Evolutionary conservation across 2,888 invertebrate genomes (phyloP).

Genomic region (Leptinotarsa tumamoca): DNA sequence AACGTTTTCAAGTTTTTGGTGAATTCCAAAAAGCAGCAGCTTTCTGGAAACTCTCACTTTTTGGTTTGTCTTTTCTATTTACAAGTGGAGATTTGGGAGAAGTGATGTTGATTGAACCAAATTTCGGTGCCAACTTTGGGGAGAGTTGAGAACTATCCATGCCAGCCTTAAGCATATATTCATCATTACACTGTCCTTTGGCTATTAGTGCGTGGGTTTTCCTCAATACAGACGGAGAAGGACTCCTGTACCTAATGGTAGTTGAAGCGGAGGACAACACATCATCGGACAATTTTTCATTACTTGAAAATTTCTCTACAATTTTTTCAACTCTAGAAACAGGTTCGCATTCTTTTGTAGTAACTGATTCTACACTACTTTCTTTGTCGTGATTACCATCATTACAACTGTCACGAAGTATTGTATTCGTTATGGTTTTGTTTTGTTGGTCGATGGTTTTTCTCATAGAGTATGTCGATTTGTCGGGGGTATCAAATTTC

Average conservation of each 20-base stretch:
- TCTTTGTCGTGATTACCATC: not conserved
- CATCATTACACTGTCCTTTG: conserved; percentile 65
- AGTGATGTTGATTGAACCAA: conserved; percentile 27
- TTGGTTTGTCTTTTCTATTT: conserved; percentile 55
- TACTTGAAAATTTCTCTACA: conserved; percentile 46
- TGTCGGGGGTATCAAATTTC: conserved; percentile 58
- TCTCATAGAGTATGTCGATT: conserved; percentile 14
- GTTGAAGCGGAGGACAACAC: conserved; percentile 24
- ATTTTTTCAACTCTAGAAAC: conserved; percentile 49
- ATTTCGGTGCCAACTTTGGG: conserved; percentile 27
- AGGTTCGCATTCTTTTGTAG: conserved; percentile 16
- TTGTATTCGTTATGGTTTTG: not conserved
- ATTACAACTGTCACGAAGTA: not conserved
- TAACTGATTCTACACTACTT: not conserved
- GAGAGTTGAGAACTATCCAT: not conserved
- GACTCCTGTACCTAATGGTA: conserved; percentile 64
- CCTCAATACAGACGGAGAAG: conserved; percentile 65
- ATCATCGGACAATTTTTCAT: conserved; percentile 9
- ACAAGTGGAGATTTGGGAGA: conserved; percentile 48
- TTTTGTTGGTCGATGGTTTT: conserved; percentile 15
- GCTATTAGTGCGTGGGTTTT: conserved; percentile 67
- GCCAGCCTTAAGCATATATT: conserved; percentile 45
- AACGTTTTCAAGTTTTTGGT: conserved; percentile 38
- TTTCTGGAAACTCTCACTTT: conserved; percentile 64
- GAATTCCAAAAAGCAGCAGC: conserved; percentile 66